Conservation (phyloP, 2,797 vertebrate genomes). For the Sebastes melanostomus region DNA sequence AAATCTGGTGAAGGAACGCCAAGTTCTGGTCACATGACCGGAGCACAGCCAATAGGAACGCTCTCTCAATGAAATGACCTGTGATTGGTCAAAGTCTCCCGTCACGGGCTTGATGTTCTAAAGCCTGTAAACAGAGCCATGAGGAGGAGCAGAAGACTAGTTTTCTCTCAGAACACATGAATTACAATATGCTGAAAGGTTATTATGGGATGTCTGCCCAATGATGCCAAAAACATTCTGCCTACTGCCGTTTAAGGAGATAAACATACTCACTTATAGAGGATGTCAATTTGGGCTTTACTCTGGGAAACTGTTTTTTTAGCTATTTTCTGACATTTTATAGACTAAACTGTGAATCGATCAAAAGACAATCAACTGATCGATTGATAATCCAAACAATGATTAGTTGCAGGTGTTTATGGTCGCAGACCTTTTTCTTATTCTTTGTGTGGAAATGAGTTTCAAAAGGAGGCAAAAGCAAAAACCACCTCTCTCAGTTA, state of each 20-base stretch:
- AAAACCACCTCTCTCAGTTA: background rate
- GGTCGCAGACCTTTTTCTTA: background rate
- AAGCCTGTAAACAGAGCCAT: no score
- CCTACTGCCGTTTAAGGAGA: background rate
- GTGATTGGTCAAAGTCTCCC: no score
- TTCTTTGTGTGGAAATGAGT: background rate
- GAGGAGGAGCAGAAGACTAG: no score
- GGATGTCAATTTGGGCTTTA: background rate
- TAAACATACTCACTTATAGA: background rate
- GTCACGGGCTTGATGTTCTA: fast-evolving
- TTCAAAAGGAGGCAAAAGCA: background rate
- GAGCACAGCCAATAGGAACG: no score
- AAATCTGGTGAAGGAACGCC: no score
- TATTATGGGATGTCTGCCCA: no score
- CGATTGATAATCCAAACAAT: background rate
- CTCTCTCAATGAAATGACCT: no score
- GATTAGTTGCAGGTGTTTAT: background rate
- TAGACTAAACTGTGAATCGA: background rate
- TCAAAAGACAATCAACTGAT: background rate
- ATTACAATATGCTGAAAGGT: no score
- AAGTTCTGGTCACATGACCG: no score
- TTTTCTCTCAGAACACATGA: no score
- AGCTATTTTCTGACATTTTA: background rate
- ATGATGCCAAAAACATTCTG: no score
- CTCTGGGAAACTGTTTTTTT: background rate